These are phyloP conservation scores for Columba livia DNA, from an alignment of 2,113 vertebrate species.

Conservation along the genomic window DNA sequence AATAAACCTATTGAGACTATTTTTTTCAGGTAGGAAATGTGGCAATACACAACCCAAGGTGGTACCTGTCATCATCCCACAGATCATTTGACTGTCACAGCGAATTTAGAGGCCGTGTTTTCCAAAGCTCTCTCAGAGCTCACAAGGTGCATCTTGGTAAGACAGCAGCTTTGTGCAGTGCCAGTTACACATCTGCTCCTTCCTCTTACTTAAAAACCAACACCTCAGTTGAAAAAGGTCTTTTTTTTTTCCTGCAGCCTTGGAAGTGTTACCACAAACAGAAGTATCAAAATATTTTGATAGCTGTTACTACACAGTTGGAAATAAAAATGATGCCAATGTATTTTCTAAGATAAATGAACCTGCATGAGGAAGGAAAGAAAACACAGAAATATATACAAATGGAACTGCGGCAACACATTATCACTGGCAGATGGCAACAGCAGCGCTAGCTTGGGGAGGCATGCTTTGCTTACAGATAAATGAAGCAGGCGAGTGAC, in stretches of 20 bases:
- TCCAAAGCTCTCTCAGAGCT: not conserved
- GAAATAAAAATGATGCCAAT: not conserved
- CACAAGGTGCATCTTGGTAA: not conserved
- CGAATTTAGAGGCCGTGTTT: not conserved
- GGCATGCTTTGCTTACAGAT: rapidly evolving
- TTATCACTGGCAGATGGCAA: not conserved
- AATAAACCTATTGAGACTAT: not conserved
- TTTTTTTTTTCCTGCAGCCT: not conserved
- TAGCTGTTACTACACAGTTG: not conserved
- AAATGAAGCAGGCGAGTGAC: not conserved
- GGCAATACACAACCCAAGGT: not conserved
- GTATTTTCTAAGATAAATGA: not conserved
- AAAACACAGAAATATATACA: not conserved
- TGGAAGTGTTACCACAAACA: not conserved
- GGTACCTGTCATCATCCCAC: not conserved
- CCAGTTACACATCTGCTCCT: not conserved
- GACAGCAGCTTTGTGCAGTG: not conserved
- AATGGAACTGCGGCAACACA: not conserved
- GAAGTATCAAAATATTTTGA: not conserved
- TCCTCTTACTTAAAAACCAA: not conserved
- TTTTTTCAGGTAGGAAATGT: not conserved
- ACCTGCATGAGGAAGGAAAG: not conserved
- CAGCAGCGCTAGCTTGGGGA: not conserved
- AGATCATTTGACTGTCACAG: not conserved
- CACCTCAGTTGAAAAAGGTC: not conserved